phyloP scores from a whole-genome alignment of 2,888 invertebrate species.

The Metalampra italica region DNA sequence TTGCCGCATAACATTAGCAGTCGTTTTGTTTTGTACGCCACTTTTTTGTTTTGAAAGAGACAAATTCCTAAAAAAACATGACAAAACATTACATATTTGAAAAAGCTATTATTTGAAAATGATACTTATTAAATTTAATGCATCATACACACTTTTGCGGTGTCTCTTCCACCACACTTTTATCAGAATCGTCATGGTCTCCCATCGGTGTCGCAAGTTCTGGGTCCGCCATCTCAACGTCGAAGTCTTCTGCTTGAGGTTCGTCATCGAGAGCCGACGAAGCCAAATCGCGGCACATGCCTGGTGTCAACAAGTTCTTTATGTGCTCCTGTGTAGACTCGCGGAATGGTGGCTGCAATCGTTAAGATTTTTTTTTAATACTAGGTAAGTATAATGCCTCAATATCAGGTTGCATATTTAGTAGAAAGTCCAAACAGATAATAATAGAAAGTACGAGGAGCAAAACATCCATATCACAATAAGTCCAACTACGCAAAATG shows the following conservation, averaged over 20 bases:
- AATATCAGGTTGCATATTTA: too few relatives aligned
- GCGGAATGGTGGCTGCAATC: neutral
- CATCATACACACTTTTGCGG: slow-evolving; percentile 61
- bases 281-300: slow-evolving; percentile 29
- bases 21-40: slow-evolving; percentile 16
- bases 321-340: slow-evolving; percentile 24
- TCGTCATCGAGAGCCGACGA: slow-evolving; percentile 18
- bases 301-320: slow-evolving; percentile 44
- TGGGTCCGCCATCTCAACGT: slow-evolving; percentile 10
- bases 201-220: slow-evolving; percentile 30
- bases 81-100: neutral
- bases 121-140: neutral
- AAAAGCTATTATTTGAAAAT: too few relatives aligned
- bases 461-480: too few relatives aligned
- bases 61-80: slow-evolving; percentile 33
- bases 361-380: neutral
- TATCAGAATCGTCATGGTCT: slow-evolving; percentile 51
- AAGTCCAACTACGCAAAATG: too few relatives aligned
- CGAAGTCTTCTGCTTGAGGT: slow-evolving; percentile 8
- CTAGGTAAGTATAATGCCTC: neutral
- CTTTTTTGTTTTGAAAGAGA: slow-evolving; percentile 39
- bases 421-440: too few relatives aligned
- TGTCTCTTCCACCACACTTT: slow-evolving; percentile 68
- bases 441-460: too few relatives aligned
- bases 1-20: too few relatives aligned